Evolutionary conservation across 2,888 invertebrate genomes (phyloP).

Genomic region (Hypselothyrea guttata): DNA sequence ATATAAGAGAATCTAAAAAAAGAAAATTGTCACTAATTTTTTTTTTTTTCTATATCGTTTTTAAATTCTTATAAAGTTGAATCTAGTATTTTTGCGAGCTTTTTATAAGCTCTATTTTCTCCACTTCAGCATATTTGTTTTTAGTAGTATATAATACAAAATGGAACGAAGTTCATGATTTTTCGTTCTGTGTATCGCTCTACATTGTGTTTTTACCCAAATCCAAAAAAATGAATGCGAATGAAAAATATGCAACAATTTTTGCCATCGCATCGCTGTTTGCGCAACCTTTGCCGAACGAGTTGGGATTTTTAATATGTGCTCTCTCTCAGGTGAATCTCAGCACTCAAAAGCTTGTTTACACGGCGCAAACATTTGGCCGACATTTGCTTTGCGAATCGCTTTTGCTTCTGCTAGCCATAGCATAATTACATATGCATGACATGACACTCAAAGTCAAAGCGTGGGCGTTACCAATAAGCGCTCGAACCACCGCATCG

Average conservation of each 20-base stretch:
- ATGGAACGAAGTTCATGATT: too few relatives aligned
- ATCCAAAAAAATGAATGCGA: constrained; percentile 3
- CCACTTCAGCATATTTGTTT: too few relatives aligned
- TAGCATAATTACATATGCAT: constrained; percentile 73
- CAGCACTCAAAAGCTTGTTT: constrained; percentile 63
- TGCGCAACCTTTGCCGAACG: constrained; percentile 39
- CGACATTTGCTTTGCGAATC: constrained; percentile 58
- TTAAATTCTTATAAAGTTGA: too few relatives aligned
- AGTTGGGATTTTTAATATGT: constrained; percentile 39
- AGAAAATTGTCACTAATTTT: too few relatives aligned
- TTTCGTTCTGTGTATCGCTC: too few relatives aligned
- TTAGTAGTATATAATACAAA: background rate
- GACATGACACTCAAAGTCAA: constrained; percentile 57
- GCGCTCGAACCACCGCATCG: constrained; percentile 18
- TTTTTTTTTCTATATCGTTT: too few relatives aligned
- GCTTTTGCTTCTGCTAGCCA: constrained; percentile 55
- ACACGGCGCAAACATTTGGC: constrained; percentile 66
- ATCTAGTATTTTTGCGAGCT: too few relatives aligned
- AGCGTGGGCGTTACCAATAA: constrained; percentile 65
- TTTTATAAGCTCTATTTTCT: too few relatives aligned
- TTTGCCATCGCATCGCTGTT: constrained; percentile 56
- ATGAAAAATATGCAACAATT: constrained; percentile 69
- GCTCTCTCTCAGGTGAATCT: constrained; percentile 39
- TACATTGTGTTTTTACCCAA: too few relatives aligned
- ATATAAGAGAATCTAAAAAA: too few relatives aligned